Base-by-base conservation (phyloP, 2,797 vertebrate genomes). In the Enteromius argenteus region DNA sequence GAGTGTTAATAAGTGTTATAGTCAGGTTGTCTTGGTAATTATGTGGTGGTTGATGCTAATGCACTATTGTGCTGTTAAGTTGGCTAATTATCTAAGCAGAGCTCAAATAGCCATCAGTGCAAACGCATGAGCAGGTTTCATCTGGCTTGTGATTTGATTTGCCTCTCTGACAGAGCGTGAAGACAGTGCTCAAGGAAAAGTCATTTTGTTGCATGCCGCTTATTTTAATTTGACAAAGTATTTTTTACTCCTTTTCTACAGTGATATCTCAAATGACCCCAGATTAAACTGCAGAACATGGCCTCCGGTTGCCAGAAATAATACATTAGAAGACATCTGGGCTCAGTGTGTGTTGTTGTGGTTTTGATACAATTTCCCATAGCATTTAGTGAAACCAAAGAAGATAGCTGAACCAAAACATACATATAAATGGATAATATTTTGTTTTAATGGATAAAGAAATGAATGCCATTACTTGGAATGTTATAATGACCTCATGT, bases 211-310 rank as follows among this genome's bases (percentile, higher is more conserved):
- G 37, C 71, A 19, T 83, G 76, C 81, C 37, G 39, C 66, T 72
- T 60, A 62, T 79, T 85, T 80, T 75, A 87, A 87, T 86, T 89
- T 76, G 68, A 85, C 77, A 86, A 77, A 84, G 77, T 39, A 27
- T 84, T 86, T 85, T 77, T 72, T 85, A 66, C 46, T 81, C 64
- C 62, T 79, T 79, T 71, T 64, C 64, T 68, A 58, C 51, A 15
- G 66, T 86, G 83, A 85, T 86, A 86, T 90, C 78, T 86, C 86
- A 83, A 85, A 85, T 88, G 87, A 90, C 72, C 84, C 79, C 60
- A 51, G 62, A 71, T 78, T 80, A 75, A 86, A 87, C 74, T 27
- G 19, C 23, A 81, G 72, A 87, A 79, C 60, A 46, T 51, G 67
- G 60, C 79, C 27, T 35, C 42, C 32, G 32, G 62, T 58, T 73